Evolutionary conservation across 2,888 invertebrate genomes (phyloP), one percentile per base, ranked within the genome.

Genomic region (Theodoxus fluviatilis): DNA sequence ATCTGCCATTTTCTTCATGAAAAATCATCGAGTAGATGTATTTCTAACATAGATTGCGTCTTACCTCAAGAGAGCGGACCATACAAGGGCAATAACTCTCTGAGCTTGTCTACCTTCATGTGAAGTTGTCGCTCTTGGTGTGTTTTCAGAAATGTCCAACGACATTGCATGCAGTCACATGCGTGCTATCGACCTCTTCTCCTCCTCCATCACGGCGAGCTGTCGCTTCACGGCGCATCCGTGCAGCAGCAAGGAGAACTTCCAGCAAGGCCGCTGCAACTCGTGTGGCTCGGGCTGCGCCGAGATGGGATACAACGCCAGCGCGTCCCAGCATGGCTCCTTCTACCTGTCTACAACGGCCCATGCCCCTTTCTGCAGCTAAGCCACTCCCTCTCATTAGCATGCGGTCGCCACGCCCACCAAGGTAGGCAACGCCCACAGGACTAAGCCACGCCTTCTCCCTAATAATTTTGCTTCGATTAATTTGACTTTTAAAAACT

Each of bases 111-210:
- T n/a, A n/a, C n/a, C n/a, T n/a, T n/a, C n/a, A n/a, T n/a, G n/a
- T n/a, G n/a, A n/a, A n/a, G n/a, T n/a, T n/a, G n/a, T n/a, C n/a
- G n/a, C n/a, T n/a, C n/a, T n/a, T n/a, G n/a, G n/a, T n/a, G 28
- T 59, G n/a, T 2, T 25, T 68, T 7, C 6, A 68, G 35, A 18
- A 64, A 87, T 93, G 15, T 90, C 91, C 69, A 90, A 91, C 75
- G 92, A 91, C 81, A 88, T 96, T 28, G 92, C 94, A 43, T 96
- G 96, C 86, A 93, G 94, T 86, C 96, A 96, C 84, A 90, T 94
- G 70, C 89, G 95, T 68, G 93, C 94, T 75, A 91, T 94, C 83
- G 92, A 93, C 79, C 92, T 91, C 83, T 95, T 94, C 83, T 92
- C 90, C 0, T 95, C 95, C 86, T 94, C 93, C 76, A 91, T 96